Base-by-base conservation (phyloP, 2,888 invertebrate species). In the Drosophila niveifrons region DNA sequence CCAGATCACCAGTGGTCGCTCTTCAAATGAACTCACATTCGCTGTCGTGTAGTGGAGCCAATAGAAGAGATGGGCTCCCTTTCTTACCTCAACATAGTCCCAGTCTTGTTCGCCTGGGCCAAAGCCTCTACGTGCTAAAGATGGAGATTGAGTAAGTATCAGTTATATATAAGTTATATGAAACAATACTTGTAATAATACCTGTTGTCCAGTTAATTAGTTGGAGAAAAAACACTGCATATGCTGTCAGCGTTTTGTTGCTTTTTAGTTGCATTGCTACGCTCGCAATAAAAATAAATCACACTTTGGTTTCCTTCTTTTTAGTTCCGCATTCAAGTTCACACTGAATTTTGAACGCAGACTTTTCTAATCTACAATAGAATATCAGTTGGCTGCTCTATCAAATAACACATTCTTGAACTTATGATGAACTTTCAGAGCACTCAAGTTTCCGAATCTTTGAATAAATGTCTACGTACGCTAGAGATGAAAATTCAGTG, bases 41-140 rank as follows among this genome's bases (percentile, higher is more conserved):
- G 95, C 94, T 0, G 95, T 95, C 2, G 96, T 96, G 88, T 95
- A 95, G 90, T 96, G 96, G 47, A 97, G 91, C 97, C 97, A 97
- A 94, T 96, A 97, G 91, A 97, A 97, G 94, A 96, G 95, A 80
- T 96, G 95, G 0, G 96, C 96, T 0, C 95, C 94, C 2, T 94
- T 93, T 0, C 96, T 94, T 0, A 97, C 96, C 52, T 94, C 93
- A 8, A 95, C 95, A 91, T 95, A 96, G n/a, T 94, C 95, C 94
- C 95, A 96, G 81, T 95, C 95, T 92, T 96, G 96, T 52, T 94
- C 93, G 29, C 94, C 94, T 0, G 93, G 91, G 4, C 95, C 95
- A 71, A 95, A 94, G 11, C 91, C 91, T 6, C 64, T 58, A 46
- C 77, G 89, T 3, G 80, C 90, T 73, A 13, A 18, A 4, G 4